Evolutionary conservation across 2,113 vertebrate genomes (phyloP).

Genomic region (Illadopsis cleaveri): DNA sequence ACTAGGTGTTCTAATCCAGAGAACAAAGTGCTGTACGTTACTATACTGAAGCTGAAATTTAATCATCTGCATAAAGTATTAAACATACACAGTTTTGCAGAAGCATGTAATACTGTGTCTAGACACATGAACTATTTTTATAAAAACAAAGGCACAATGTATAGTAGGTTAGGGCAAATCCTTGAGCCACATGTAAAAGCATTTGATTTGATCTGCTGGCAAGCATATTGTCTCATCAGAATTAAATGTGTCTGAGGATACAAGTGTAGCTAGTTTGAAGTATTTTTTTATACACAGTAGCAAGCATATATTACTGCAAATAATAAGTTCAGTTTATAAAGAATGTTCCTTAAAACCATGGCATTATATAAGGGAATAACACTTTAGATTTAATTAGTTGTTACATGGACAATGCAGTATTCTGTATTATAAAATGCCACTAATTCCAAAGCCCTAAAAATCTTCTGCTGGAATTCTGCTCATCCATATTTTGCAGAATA

Average conservation of each 20-base stretch:
- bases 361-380: neutral
- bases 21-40: neutral
- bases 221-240: neutral
- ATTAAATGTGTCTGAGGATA: neutral
- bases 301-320: neutral
- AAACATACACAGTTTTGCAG: neutral
- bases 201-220: neutral
- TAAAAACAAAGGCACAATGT: neutral
- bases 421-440: neutral
- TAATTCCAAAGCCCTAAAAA: neutral
- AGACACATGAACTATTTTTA: neutral
- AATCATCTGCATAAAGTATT: constrained; percentile 8
- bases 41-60: neutral
- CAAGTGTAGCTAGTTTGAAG: neutral
- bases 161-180: neutral
- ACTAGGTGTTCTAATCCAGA: neutral
- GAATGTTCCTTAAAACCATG: neutral
- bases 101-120: neutral
- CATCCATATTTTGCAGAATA: neutral
- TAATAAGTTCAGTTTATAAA: neutral
- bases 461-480: neutral
- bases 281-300: neutral
- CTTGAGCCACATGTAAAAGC: neutral
- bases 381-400: neutral
- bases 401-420: neutral